Percentiles rank a stretch among this genome's conserved stretches.
phyloP scores from a whole-genome alignment of 2,888 invertebrate genomes.

The Ferrisia virgata region DNA sequence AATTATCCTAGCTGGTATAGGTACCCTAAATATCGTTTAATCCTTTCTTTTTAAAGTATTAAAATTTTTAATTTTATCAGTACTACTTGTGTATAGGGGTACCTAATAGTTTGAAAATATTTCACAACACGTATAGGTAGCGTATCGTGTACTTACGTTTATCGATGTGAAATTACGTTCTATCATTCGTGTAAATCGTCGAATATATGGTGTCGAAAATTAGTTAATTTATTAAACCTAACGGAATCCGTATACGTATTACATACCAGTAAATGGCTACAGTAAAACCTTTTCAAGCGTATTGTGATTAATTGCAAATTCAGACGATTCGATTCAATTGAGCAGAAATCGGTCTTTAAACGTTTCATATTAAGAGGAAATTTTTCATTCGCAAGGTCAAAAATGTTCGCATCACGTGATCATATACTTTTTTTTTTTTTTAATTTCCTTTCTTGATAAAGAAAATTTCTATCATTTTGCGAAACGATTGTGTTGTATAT shows the following conservation, averaged over 20 bases:
- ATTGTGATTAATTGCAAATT: slow-evolving; percentile 7
- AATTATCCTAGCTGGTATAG: background rate
- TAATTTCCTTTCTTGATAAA: background rate
- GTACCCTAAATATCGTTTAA: background rate
- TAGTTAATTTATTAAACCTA: background rate
- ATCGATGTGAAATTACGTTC: background rate
- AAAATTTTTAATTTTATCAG: too few species aligned
- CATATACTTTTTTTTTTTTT: background rate
- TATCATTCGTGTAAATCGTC: background rate
- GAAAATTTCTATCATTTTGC: too few species aligned
- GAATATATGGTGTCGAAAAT: background rate
- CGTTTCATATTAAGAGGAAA: background rate
- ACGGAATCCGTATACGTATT: background rate
- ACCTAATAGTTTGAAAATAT: background rate
- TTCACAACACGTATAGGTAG: background rate
- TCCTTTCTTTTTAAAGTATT: too few species aligned
- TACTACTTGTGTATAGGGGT: background rate
- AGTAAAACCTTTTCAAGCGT: slow-evolving; percentile 7
- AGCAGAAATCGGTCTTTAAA: background rate
- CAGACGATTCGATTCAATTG: background rate
- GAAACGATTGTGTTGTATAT: background rate
- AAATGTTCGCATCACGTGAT: slow-evolving; percentile 9
- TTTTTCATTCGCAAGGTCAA: slow-evolving; percentile 1
- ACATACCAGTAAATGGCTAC: background rate
- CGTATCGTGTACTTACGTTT: too few species aligned